A percentile compares a stretch with the other conserved stretches of the same genome.
Evolutionary conservation across 2,113 vertebrate species (phyloP).

Genomic region (Sinocyclocheilus rhinocerous): DNA sequence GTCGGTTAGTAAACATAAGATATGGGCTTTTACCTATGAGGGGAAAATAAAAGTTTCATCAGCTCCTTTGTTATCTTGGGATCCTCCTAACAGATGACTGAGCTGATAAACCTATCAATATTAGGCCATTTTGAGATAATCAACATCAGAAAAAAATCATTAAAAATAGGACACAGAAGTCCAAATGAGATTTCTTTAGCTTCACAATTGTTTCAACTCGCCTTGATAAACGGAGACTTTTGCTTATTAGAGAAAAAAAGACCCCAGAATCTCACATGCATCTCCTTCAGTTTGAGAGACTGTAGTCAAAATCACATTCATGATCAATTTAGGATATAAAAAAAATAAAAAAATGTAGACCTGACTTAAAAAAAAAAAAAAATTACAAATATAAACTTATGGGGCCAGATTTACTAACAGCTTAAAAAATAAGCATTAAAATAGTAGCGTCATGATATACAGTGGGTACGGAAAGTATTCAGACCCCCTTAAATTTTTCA

Average conservation of each 20-base stretch:
- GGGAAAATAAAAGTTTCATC: constrained; percentile 24
- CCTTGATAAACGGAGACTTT: background rate
- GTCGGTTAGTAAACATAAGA: constrained; percentile 95
- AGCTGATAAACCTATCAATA: background rate
- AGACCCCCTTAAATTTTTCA: too few species aligned
- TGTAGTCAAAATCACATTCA: background rate
- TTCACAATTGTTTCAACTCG: background rate
- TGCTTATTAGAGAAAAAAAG: background rate
- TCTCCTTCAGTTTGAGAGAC: background rate
- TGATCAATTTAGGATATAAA: background rate
- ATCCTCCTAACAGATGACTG: background rate
- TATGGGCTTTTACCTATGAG: constrained; percentile 86
- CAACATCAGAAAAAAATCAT: background rate
- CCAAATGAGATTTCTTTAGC: background rate
- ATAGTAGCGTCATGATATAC: too few species aligned
- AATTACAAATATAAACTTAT: too few species aligned
- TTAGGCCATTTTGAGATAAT: background rate
- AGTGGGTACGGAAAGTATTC: too few species aligned
- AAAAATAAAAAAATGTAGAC: too few species aligned
- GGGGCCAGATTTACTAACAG: too few species aligned
- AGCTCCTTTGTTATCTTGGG: background rate
- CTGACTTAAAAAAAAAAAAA: too few species aligned
- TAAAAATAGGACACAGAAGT: background rate
- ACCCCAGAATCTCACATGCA: background rate
- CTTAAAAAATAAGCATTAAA: too few species aligned